A percentile compares a stretch with the other conserved stretches of the same genome.
phyloP scores from a whole-genome alignment of 1,140 invertebrate genomes.

The Neodiprion fabricii region DNA sequence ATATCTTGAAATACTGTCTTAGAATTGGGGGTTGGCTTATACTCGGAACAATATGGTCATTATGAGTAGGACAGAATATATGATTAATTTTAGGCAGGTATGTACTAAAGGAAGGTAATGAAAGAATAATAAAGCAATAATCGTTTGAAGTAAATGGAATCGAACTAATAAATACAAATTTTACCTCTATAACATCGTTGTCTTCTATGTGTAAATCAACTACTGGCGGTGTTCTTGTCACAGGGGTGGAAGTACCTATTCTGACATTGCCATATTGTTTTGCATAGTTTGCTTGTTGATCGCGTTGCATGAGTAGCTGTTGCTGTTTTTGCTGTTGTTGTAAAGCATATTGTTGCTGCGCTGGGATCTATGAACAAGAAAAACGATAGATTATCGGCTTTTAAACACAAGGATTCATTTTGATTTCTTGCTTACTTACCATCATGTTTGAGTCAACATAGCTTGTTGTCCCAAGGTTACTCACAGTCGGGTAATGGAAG shows the following conservation, averaged over 20 bases:
- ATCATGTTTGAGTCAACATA: slow-evolving; percentile 15
- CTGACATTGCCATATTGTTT: slow-evolving; percentile 9
- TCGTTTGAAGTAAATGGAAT: too few species aligned
- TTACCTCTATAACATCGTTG: slow-evolving; percentile 26
- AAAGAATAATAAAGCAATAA: too few species aligned
- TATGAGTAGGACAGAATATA: too few species aligned
- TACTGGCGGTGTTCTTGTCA: slow-evolving; percentile 7
- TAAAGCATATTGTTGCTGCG: slow-evolving; percentile 36
- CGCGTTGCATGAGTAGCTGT: slow-evolving; percentile 16
- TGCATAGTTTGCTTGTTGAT: slow-evolving; percentile 11
- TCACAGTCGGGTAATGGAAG: not conserved
- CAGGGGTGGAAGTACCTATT: not conserved
- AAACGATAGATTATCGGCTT: not conserved
- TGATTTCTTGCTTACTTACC: slow-evolving; percentile 25
- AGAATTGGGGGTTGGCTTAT: too few species aligned
- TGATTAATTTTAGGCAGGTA: too few species aligned
- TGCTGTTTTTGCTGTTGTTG: slow-evolving; percentile 40
- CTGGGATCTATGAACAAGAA: slow-evolving; percentile 23
- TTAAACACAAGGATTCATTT: slow-evolving; percentile 30
- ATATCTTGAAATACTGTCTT: too few species aligned
- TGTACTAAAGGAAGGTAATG: too few species aligned
- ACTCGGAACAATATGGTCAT: too few species aligned
- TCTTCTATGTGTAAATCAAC: not conserved
- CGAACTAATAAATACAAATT: not conserved
- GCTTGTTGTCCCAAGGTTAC: slow-evolving; percentile 34